Base-by-base conservation (phyloP, 2,797 vertebrate genomes). In the Tokudaia muenninki region DNA sequence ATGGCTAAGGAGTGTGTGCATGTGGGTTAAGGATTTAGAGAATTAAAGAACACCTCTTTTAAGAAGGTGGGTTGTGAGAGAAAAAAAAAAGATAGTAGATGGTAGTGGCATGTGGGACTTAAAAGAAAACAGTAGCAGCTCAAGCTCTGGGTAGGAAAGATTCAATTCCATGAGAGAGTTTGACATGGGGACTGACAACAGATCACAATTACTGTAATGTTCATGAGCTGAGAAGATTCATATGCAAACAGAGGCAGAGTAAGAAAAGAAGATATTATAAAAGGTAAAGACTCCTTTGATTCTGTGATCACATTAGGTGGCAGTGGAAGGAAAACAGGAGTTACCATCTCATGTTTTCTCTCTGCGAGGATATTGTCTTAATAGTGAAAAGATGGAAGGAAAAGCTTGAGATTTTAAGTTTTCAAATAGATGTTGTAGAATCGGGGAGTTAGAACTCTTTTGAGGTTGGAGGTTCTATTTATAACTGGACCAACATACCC, bases 401-500 rank as follows among this genome's bases (percentile, higher is more conserved):
- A 87, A 87, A 57, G 31, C 65, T 61, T 93, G 59, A 72, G 26
- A 61, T 95, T 86, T 92, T 94, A 50, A 80, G 41, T 9, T 92
- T 90, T 90, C 63, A 92, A 94, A 89, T 74, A 92, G 86, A 55
- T 87, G 1, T 70, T 94, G 52, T 50, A 78, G 31, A 84, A 4
- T 10, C 57, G n/a, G 34, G 31, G 22, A 55, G 34, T 52, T 65
- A 52, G 67, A 22, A 57, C 65, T 77, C 34, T 63, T 91, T 80
- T 92, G 78, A 90, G 65, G 72, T 10, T 94, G 52, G 44, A 77
- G 6, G 19, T 29, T 77, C 47, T 87, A 96, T 86, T 95, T 92
- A 84, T 86, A 77, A 86, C 37, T 70, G 77, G 16, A 92, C 91
- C 29, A 89, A 87, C 78, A 87, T 61, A 19, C 37, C 34, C 63